Base-by-base conservation (phyloP, 2,113 vertebrate genomes). In the Saguinus imperator region DNA sequence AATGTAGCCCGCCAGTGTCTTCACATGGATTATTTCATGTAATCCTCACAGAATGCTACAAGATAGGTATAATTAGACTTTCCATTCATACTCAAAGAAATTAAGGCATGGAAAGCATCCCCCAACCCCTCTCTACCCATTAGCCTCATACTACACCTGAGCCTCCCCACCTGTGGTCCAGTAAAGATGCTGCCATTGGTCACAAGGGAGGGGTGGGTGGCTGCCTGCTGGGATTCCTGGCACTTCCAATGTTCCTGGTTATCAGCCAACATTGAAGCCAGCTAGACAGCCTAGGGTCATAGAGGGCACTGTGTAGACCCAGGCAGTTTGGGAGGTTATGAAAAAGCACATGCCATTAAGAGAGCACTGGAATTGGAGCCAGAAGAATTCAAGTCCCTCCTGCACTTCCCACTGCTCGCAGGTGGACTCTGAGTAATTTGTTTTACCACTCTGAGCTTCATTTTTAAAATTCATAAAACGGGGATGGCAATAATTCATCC, bases 41-140 rank as follows among this genome's bases (percentile, higher is more conserved):
- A 75, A 75, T 83, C 50, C 4, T 80, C 50, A 87, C 32, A 81
- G 48, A 94, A 81, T 80, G 35, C 35, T 70, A 3, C 29, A 8
- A 50, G 32, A 27, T 37, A 48, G 21, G 10, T 57, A 40, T 43
- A 75, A 77, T 93, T 29, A 64, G 43, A 55, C 14, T 81, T 70
- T 7, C 29, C 43, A 32, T 43, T 88, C 55, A 37, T 55, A 91
- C 35, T n/a, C 14, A 35, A 7, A 94, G 72, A 95, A 57, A 80
- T 50, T 27, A 87, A 52, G 57, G 52, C 32, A 45, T 1, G 29
- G 40, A 61, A 21, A 83, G 11, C 25, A 88, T 40, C 27, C 52
- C 40, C 1, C 27, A 64, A 29, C 12, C 61, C 11, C 37, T 25
- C 6, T 0, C 12, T 6, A 7, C 10, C 5, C 18, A n/a, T 61